Percentiles rank a stretch among this genome's conserved stretches.
Evolutionary conservation across 2,888 invertebrate species (phyloP).

Genomic region (Petrolisthes manimaculis): DNA sequence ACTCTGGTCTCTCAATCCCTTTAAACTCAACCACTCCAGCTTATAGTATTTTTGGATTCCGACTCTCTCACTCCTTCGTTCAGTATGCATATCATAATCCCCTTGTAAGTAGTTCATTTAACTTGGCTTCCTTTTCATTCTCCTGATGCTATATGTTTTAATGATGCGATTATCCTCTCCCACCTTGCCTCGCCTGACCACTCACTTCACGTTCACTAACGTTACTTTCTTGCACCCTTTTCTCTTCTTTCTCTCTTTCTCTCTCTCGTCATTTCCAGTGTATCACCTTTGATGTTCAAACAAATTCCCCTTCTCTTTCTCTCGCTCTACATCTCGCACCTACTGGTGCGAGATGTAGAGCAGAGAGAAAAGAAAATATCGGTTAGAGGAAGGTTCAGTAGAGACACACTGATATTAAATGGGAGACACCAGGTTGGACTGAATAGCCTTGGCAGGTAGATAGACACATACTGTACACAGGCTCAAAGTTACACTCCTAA

Average conservation of each 20-base stretch:
- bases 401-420: no score
- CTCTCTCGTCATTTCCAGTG: background rate
- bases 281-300: background rate
- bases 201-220: background rate
- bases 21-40: background rate
- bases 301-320: constrained; percentile 4
- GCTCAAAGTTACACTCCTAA: no score
- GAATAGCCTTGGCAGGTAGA: no score
- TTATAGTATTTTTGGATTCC: background rate
- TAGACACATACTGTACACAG: no score
- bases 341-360: background rate
- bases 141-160: background rate
- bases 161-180: no score
- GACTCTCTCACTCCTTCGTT: background rate
- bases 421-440: no score
- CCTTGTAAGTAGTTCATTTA: background rate
- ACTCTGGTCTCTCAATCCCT: background rate
- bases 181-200: background rate
- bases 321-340: background rate
- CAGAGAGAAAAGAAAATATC: no score
- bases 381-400: no score
- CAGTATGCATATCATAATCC: background rate
- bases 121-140: background rate
- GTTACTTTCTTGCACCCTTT: background rate
- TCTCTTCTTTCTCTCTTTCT: background rate